Evolutionary conservation across 2,113 vertebrate species (phyloP).

Genomic region (Hemichromis elongatus): DNA sequence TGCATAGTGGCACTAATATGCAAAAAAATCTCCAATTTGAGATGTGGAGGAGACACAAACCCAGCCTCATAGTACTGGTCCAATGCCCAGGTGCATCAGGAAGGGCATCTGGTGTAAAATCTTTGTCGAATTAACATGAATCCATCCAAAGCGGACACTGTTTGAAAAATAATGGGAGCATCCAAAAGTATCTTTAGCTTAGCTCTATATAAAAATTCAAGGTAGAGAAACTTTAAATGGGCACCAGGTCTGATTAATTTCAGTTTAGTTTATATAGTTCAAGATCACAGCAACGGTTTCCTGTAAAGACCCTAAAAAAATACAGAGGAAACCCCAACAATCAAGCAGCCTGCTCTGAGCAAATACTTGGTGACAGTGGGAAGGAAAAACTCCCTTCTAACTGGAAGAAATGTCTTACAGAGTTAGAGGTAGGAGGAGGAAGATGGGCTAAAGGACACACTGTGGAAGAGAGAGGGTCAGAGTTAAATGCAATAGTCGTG

Average conservation of each 20-base stretch:
- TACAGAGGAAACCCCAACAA: background rate
- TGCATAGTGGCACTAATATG: background rate
- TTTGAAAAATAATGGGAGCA: background rate
- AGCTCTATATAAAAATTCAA: background rate
- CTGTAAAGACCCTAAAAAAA: background rate
- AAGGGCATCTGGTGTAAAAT: background rate
- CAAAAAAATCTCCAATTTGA: background rate
- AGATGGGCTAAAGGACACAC: background rate
- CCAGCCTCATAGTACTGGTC: background rate
- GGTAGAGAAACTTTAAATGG: background rate
- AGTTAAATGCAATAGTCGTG: background rate
- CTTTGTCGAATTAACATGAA: background rate
- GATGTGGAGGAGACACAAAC: background rate
- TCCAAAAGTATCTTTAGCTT: background rate
- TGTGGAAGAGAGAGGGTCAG: background rate
- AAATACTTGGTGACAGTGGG: background rate
- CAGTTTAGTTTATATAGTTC: background rate
- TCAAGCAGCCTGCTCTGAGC: accelerated
- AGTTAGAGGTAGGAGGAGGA: background rate
- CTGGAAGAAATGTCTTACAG: background rate
- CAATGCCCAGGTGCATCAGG: background rate
- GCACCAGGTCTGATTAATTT: background rate
- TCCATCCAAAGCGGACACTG: background rate
- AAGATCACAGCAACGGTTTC: background rate
- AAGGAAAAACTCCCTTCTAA: background rate